phyloP scores from a whole-genome alignment of 2,888 invertebrate genomes.

The Ennomos erosarius region DNA sequence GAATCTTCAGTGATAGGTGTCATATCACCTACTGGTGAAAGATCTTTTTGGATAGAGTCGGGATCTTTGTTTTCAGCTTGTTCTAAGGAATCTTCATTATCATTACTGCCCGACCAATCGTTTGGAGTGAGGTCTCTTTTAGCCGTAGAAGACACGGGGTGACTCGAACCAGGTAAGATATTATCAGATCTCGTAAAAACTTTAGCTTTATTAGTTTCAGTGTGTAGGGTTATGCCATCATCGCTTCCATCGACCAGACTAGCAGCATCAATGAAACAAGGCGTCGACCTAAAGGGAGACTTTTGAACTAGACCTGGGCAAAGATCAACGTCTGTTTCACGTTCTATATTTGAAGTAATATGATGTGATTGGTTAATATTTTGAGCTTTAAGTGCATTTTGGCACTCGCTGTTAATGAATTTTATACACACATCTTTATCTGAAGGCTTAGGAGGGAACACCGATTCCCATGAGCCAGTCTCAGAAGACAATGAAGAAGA shows the following conservation, averaged over 20 bases:
- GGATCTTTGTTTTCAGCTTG: slow-evolving; percentile 60
- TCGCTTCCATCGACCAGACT: slow-evolving; percentile 90
- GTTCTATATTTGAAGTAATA: slow-evolving; percentile 16
- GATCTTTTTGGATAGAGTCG: slow-evolving; percentile 67
- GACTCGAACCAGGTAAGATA: slow-evolving; percentile 51
- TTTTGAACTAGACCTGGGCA: slow-evolving; percentile 59
- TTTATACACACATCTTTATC: slow-evolving; percentile 75
- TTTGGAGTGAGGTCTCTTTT: slow-evolving; percentile 64
- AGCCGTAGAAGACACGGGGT: slow-evolving; percentile 63
- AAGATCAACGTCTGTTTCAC: slow-evolving; percentile 55
- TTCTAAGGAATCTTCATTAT: slow-evolving; percentile 76
- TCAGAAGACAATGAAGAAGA: slow-evolving; percentile 87
- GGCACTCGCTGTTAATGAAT: slow-evolving; percentile 70
- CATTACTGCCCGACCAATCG: slow-evolving; percentile 71
- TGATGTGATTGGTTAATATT: slow-evolving; percentile 42
- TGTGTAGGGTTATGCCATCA: slow-evolving; percentile 48
- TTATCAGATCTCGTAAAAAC: not conserved
- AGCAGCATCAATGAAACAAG: slow-evolving; percentile 92
- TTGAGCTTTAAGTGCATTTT: slow-evolving; percentile 48
- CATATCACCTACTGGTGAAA: slow-evolving; percentile 73
- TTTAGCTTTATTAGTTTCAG: slow-evolving; percentile 29
- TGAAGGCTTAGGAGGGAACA: slow-evolving; percentile 78
- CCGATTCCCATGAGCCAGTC: slow-evolving; percentile 88
- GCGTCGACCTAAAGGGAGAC: slow-evolving; percentile 59
- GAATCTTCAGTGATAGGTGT: slow-evolving; percentile 68